A percentile compares a stretch with the other conserved stretches of the same genome.
Evolutionary conservation across 2,113 vertebrate species (phyloP).

Genomic region (Pitta sordida): DNA sequence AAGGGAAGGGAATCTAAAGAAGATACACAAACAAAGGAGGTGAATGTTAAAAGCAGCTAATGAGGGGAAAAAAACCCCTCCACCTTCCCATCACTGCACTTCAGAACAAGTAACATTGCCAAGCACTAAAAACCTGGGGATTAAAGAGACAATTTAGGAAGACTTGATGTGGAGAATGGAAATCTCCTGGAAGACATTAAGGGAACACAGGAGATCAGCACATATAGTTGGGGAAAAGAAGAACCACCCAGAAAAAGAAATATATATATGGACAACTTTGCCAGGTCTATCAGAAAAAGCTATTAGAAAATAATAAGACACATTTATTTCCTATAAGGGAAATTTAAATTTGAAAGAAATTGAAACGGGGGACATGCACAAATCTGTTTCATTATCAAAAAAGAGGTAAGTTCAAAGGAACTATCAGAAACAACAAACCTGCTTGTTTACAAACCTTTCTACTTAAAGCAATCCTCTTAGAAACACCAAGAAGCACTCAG

Average conservation of each 20-base stretch:
- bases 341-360: not conserved
- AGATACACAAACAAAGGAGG: conserved; percentile 72
- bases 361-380: not conserved
- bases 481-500: not conserved
- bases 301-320: not conserved
- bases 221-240: not conserved
- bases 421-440: not conserved
- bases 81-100: conserved; percentile 59
- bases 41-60: conserved; percentile 72
- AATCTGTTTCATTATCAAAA: not conserved
- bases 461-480: not conserved
- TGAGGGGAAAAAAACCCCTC: conserved; percentile 47
- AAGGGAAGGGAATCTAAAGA: conserved; percentile 65
- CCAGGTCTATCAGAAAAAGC: not conserved
- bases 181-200: conserved; percentile 54
- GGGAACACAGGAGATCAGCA: conserved; percentile 2
- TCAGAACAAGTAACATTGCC: conserved; percentile 63
- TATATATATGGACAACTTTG: not conserved
- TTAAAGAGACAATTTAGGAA: conserved; percentile 67
- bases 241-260: not conserved
- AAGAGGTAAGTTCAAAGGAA: not conserved
- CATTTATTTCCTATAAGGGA: not conserved
- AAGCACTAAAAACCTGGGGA: conserved; percentile 57
- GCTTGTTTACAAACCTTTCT: not conserved
- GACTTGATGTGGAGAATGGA: conserved; percentile 56